A percentile compares a stretch with the other conserved stretches of the same genome.
Evolutionary conservation across 2,888 invertebrate species (phyloP).

Genomic region (Lepidocyrtinus sp.): DNA sequence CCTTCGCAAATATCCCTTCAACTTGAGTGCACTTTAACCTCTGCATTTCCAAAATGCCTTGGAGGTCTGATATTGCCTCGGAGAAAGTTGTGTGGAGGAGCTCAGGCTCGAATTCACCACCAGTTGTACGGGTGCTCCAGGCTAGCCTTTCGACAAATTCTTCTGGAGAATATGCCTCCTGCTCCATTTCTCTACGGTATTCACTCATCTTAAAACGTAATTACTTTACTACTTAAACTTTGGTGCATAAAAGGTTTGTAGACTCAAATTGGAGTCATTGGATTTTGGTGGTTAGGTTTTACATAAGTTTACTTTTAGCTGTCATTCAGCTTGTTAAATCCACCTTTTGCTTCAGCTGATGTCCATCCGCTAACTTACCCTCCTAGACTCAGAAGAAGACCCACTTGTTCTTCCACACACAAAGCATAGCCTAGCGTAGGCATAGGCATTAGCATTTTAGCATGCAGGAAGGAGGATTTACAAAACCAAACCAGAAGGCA

Average conservation of each 20-base stretch:
- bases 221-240: background rate
- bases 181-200: conserved; percentile 71
- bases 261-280: too few relatives aligned
- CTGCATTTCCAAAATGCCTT: conserved; percentile 69
- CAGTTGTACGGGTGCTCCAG: conserved; percentile 89
- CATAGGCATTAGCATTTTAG: too few relatives aligned
- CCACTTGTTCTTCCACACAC: too few relatives aligned
- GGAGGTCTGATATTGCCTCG: conserved; percentile 80
- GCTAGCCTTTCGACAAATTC: conserved; percentile 98
- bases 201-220: conserved; percentile 58
- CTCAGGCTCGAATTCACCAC: conserved; percentile 86
- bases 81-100: conserved; percentile 92
- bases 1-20: conserved; percentile 66
- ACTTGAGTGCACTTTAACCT: conserved; percentile 67
- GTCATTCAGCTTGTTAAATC: too few relatives aligned
- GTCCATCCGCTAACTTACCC: too few relatives aligned
- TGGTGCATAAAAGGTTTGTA: background rate
- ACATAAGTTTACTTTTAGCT: too few relatives aligned
- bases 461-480: too few relatives aligned
- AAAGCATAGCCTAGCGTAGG: too few relatives aligned
- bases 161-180: conserved; percentile 98
- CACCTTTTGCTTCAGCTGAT: too few relatives aligned
- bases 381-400: too few relatives aligned
- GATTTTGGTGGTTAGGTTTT: too few relatives aligned
- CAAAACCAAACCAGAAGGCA: too few relatives aligned